Percentiles rank a stretch among this genome's conserved stretches.
phyloP scores from a whole-genome alignment of 2,888 invertebrate species.

The Tenthredo notha region DNA sequence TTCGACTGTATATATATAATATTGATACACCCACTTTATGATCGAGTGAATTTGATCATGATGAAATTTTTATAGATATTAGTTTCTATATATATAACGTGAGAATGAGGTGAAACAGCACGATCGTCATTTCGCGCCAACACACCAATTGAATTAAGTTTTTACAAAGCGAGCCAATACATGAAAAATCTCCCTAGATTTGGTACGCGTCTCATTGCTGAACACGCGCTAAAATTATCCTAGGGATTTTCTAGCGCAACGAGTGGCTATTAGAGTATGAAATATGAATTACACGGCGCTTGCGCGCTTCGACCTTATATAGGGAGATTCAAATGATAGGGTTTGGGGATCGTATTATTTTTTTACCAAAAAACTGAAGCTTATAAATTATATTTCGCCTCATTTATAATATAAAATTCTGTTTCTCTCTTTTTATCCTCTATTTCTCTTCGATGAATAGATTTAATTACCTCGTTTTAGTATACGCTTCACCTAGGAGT shows the following conservation, averaged over 20 bases:
- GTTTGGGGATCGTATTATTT: not conserved
- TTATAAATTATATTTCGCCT: not conserved
- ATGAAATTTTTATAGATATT: not conserved
- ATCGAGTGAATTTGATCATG: no score
- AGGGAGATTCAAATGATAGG: not conserved
- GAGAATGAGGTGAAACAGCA: no score
- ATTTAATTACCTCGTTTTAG: conserved; percentile 11
- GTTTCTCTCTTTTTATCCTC: not conserved
- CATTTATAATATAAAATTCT: not conserved
- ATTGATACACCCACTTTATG: not conserved
- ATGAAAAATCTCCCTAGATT: no score
- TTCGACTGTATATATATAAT: not conserved
- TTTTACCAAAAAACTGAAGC: not conserved
- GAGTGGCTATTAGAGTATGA: no score
- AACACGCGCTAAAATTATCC: no score
- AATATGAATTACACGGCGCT: no score
- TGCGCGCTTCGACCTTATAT: not conserved
- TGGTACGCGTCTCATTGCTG: no score
- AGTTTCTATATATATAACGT: not conserved
- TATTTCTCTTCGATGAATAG: not conserved
- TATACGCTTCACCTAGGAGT: no score
- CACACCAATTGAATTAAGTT: no score
- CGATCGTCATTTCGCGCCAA: no score
- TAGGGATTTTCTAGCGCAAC: no score
- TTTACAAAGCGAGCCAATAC: no score